Percentiles rank a stretch among this genome's conserved stretches.
Conservation (phyloP, 2,797 vertebrate genomes). For the Limosa lapponica region DNA sequence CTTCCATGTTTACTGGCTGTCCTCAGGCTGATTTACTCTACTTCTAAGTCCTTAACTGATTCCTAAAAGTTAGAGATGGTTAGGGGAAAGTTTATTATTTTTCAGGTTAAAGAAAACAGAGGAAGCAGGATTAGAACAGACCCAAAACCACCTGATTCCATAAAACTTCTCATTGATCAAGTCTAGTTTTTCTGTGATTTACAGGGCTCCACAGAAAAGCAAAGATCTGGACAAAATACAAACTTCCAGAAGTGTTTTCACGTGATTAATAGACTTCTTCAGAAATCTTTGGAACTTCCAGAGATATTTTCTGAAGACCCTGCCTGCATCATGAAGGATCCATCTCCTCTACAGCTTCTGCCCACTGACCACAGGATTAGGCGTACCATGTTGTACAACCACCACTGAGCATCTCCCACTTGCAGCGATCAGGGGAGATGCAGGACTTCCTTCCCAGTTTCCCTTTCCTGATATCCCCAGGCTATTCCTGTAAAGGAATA, state of each 20-base stretch:
- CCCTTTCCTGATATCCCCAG: neutral
- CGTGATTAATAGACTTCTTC: neutral
- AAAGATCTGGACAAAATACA: neutral
- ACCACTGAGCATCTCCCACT: neutral
- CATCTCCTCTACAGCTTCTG: neutral
- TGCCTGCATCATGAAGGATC: neutral
- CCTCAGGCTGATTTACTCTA: neutral
- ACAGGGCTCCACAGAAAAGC: neutral
- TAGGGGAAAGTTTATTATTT: neutral
- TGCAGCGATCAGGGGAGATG: neutral
- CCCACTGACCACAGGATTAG: accelerated
- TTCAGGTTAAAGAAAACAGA: neutral
- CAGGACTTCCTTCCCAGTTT: neutral
- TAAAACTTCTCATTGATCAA: neutral
- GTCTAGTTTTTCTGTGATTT: neutral
- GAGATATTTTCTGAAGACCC: neutral
- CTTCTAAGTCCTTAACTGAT: neutral
- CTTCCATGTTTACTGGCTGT: neutral
- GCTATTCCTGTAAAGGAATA: neutral
- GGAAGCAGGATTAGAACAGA: neutral
- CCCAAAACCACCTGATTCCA: neutral
- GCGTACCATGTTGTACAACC: neutral
- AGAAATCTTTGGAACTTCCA: neutral
- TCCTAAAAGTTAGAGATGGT: neutral
- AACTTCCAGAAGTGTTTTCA: neutral